A percentile compares a stretch with the other conserved stretches of the same genome.
Conservation (phyloP, 2,888 invertebrate genomes). For the Mayetiola destructor region DNA sequence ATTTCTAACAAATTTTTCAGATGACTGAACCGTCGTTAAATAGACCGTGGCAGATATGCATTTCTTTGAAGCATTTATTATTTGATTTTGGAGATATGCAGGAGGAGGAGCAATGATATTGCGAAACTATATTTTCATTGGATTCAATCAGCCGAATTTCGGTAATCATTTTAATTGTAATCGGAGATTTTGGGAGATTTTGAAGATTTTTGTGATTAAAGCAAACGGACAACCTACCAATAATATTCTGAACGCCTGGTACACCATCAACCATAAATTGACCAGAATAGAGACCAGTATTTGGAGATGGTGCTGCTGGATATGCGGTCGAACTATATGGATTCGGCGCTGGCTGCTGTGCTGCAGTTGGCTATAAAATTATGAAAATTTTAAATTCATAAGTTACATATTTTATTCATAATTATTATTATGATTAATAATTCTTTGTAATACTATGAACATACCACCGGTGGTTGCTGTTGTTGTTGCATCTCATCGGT, state of each 20-base stretch:
- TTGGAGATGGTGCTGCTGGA: conserved; percentile 10
- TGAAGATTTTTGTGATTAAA: too few relatives aligned
- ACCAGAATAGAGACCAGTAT: background rate
- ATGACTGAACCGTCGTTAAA: too few relatives aligned
- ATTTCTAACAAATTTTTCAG: too few relatives aligned
- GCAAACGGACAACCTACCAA: conserved; percentile 19
- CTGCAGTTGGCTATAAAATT: background rate
- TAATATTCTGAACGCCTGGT: conserved; percentile 19
- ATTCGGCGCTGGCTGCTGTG: conserved; percentile 23
- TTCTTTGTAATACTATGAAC: background rate
- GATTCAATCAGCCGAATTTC: too few relatives aligned
- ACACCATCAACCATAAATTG: conserved; percentile 18
- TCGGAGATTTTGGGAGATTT: too few relatives aligned
- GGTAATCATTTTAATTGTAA: too few relatives aligned
- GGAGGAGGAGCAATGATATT: too few relatives aligned
- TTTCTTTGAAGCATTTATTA: too few relatives aligned
- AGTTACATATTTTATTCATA: background rate
- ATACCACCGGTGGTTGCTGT: conserved; percentile 5
- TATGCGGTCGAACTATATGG: conserved; percentile 6
- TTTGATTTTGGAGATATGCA: too few relatives aligned
- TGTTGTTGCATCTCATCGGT: conserved; percentile 2
- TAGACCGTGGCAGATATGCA: too few relatives aligned
- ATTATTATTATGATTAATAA: background rate
- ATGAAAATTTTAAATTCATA: background rate
- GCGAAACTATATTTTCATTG: too few relatives aligned